Evolutionary conservation across 2,113 vertebrate genomes (phyloP).

Genomic region (Eulemur rufifrons): DNA sequence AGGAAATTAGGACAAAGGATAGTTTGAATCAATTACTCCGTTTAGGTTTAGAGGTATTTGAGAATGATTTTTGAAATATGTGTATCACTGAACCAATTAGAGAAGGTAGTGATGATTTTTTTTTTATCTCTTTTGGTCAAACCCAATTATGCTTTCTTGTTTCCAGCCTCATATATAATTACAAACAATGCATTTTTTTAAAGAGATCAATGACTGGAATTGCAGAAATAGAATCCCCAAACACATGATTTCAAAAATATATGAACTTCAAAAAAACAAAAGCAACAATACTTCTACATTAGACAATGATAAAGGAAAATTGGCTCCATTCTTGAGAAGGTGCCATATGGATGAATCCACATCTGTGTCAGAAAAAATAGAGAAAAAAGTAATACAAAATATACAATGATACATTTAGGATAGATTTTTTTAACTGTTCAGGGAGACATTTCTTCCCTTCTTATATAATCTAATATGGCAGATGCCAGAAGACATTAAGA

Average conservation of each 20-base stretch:
- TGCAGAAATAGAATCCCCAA: not conserved
- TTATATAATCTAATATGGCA: slow-evolving; percentile 14
- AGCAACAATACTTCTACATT: not conserved
- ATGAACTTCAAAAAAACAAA: not conserved
- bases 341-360: not conserved
- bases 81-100: not conserved
- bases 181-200: not conserved
- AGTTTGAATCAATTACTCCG: not conserved
- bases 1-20: not conserved
- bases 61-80: slow-evolving; percentile 7
- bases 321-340: not conserved
- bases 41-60: not conserved
- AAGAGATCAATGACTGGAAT: not conserved
- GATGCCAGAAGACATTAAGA: slow-evolving; percentile 4
- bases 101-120: not conserved
- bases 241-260: not conserved
- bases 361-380: not conserved
- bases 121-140: not conserved
- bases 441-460: slow-evolving; percentile 1
- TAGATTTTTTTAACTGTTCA: slow-evolving; percentile 7
- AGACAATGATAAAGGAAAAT: not conserved
- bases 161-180: not conserved
- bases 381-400: not conserved
- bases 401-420: not conserved
- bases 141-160: slow-evolving; percentile 3